A percentile compares a stretch with the other conserved stretches of the same genome.
phyloP scores from a whole-genome alignment of 2,797 vertebrate genomes.

The Natrix natrix region DNA sequence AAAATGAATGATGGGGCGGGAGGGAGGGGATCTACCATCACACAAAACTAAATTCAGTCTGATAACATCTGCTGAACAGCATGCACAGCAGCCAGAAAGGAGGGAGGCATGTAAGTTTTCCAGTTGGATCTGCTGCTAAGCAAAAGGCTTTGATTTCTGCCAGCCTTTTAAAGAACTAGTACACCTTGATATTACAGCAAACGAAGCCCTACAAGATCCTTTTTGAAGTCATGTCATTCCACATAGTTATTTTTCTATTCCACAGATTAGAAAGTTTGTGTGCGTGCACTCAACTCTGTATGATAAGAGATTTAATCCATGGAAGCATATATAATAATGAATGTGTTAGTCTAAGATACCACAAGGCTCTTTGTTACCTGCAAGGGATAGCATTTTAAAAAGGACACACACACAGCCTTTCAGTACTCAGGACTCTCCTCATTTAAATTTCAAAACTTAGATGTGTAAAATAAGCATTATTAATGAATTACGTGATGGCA shows the following conservation, averaged over 20 bases:
- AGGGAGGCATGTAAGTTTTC: conserved; percentile 61
- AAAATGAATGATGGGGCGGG: neutral
- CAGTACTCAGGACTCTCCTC: neutral
- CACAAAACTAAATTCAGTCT: conserved; percentile 28
- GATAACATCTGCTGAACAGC: conserved; percentile 36
- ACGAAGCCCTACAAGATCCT: neutral
- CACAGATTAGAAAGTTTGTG: neutral
- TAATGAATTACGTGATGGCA: neutral
- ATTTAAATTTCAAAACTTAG: neutral
- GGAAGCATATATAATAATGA: neutral
- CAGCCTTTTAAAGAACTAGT: conserved; percentile 66
- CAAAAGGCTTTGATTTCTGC: conserved; percentile 44
- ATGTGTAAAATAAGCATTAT: neutral
- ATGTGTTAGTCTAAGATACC: neutral
- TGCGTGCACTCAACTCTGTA: neutral
- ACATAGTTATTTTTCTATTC: neutral
- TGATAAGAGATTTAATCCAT: neutral
- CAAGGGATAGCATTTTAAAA: neutral
- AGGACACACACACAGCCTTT: neutral
- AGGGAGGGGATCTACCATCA: conserved; percentile 15
- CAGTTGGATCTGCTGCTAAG: conserved; percentile 58
- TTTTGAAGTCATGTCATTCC: neutral
- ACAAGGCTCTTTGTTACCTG: neutral
- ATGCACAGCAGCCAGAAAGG: conserved; percentile 24
- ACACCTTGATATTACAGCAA: neutral